phyloP scores from a whole-genome alignment of 1,140 invertebrate species.

The Trinorchestia longiramus region DNA sequence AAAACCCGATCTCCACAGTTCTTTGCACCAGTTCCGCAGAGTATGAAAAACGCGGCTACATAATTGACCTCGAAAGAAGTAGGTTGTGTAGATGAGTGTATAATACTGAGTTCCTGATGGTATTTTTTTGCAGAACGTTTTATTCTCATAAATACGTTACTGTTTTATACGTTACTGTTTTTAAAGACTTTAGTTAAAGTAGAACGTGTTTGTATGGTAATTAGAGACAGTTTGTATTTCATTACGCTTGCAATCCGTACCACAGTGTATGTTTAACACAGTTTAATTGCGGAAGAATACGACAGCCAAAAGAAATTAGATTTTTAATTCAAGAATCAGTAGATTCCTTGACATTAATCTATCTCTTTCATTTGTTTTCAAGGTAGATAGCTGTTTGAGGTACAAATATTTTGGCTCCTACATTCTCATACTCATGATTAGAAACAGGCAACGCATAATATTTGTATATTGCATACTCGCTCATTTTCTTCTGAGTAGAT shows the following conservation, averaged over 20 bases:
- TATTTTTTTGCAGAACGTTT: neutral
- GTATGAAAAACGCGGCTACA: neutral
- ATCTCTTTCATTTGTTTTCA: neutral
- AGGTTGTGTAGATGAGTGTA: neutral
- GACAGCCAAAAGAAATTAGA: neutral
- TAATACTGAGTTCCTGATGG: neutral
- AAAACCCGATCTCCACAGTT: neutral
- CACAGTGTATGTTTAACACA: neutral
- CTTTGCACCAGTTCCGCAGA: neutral
- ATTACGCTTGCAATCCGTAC: neutral
- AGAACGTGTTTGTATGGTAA: neutral
- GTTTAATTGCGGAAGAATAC: neutral
- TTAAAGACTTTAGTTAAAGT: neutral
- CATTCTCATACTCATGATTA: neutral
- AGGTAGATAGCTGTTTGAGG: neutral
- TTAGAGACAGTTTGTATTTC: neutral
- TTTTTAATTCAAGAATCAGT: neutral
- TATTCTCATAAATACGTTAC: neutral
- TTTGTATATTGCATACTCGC: neutral
- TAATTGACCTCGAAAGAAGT: neutral
- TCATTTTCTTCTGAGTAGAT: neutral
- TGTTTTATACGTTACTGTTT: neutral
- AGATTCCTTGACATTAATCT: neutral
- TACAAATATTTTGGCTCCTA: neutral
- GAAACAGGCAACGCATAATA: neutral